Evolutionary conservation across 2,113 vertebrate species (phyloP).

Genomic region (Rhinoderma darwinii): DNA sequence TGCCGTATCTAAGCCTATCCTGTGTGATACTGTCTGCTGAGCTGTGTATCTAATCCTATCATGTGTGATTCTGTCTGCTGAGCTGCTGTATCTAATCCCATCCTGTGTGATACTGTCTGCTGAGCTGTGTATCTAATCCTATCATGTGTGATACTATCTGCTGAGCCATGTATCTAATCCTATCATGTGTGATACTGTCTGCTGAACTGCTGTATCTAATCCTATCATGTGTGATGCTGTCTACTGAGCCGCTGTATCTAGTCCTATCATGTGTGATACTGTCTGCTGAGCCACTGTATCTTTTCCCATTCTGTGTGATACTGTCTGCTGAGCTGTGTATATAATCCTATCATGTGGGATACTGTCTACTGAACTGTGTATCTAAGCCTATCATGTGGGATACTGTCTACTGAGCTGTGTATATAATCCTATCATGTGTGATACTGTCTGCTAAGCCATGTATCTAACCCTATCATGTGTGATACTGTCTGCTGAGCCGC

Average conservation of each 20-base stretch:
- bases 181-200: not conserved
- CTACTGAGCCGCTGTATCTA: too few relatives aligned
- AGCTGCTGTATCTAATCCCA: too few relatives aligned
- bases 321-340: not conserved
- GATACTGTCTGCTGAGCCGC: too few relatives aligned
- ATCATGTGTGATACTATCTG: not conserved
- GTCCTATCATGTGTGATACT: too few relatives aligned
- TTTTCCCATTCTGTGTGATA: too few relatives aligned
- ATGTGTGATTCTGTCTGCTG: not conserved
- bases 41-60: not conserved
- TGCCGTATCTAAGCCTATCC: not conserved
- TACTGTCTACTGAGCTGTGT: too few relatives aligned
- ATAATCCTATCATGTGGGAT: not conserved
- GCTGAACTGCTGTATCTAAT: too few relatives aligned
- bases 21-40: not conserved
- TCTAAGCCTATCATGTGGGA: not conserved
- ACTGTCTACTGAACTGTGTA: not conserved
- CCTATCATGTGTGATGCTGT: too few relatives aligned
- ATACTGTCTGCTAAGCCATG: not conserved
- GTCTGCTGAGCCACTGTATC: too few relatives aligned
- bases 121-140: not conserved
- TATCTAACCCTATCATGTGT: not conserved
- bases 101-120: not conserved
- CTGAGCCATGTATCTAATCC: not conserved
- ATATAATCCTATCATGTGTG: too few relatives aligned